Evolutionary conservation across 1,140 invertebrate genomes (phyloP).

Genomic region (Drosophila mayri): DNA sequence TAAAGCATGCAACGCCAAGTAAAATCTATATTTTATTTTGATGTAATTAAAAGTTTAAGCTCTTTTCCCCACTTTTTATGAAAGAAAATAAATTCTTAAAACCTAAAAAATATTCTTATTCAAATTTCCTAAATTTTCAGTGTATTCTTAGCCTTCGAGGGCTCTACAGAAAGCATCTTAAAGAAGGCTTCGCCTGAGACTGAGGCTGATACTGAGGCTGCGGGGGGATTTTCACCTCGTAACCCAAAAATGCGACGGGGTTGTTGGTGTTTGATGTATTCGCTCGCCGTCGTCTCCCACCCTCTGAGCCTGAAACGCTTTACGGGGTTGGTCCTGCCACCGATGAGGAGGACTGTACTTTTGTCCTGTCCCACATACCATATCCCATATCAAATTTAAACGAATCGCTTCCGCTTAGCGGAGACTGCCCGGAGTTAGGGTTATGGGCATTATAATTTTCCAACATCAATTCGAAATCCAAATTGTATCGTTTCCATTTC

Average conservation of each 20-base stretch:
- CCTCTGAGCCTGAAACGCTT: slow-evolving; percentile 50
- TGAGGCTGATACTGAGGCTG: slow-evolving; percentile 3
- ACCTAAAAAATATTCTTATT: too few relatives aligned
- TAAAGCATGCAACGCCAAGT: neutral
- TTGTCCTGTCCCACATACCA: slow-evolving; percentile 40
- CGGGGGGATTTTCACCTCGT: slow-evolving; percentile 72
- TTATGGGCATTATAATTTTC: slow-evolving; percentile 70
- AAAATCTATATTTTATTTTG: neutral
- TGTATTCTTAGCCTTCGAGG: slow-evolving; percentile 43
- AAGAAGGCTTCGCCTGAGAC: slow-evolving; percentile 37
- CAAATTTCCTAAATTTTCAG: slow-evolving; percentile 18
- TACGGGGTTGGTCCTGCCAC: slow-evolving; percentile 64
- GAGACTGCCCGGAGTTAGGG: slow-evolving; percentile 74
- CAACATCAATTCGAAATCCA: slow-evolving; percentile 50
- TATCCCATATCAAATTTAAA: slow-evolving; percentile 82
- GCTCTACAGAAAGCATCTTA: slow-evolving; percentile 44
- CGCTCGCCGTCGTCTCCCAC: slow-evolving; percentile 18
- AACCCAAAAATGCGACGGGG: slow-evolving; percentile 58
- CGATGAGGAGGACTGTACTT: slow-evolving; percentile 58
- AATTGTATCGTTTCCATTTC: slow-evolving; percentile 72
- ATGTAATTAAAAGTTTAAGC: neutral
- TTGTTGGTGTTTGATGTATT: slow-evolving; percentile 52
- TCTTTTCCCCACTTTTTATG: neutral
- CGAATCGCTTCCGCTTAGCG: slow-evolving; percentile 64
- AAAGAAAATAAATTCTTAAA: neutral